Base-by-base conservation (phyloP, 1,140 invertebrate genomes). In the Cotesia glomerata region DNA sequence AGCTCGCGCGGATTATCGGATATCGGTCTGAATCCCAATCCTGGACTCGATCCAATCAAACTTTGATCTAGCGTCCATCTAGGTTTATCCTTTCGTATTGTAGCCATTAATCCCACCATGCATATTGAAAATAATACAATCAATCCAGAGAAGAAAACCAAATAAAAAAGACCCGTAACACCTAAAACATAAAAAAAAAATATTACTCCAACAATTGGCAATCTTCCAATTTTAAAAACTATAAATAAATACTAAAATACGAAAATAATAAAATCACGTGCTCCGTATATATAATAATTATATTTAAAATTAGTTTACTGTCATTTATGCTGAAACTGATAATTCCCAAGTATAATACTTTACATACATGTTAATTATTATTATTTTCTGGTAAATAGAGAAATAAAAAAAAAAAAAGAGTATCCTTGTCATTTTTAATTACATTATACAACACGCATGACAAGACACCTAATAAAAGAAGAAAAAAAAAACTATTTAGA, bases 1-100 rank as follows among this genome's bases (percentile, higher is more conserved):
- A 92, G 93, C 74, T 95, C 92, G 73, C 95, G 92, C 0, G 90
- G 89, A 69, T 89, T 85, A 0, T 90, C 86, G 18, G 95, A 90
- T 66, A 95, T 89, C 0, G 97, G 97, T 65, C 96, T 89, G 84
- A 96, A 97, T 49, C 96, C 96, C 80, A 98, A 87, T 26, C 95
- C 96, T 78, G 96, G 96, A 89, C 95, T 97, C 54, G 91, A 91
- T 83, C 95, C 95, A 76, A 98, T 95, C 51, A 96, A 83, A 64
- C 95, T 95, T 2, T 90, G 87, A 0, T 91, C 89, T 61, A 95
- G 85, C 74, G 90, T 89, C 88, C 92, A 95, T 80, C 89, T 93
- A 0, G 96, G 95, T 77, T 88, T 87, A 11, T 91, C 85, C 0
- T 91, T 82, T 74, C 92, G 89, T 34, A 98, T 79, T 0, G 93